Evolutionary conservation across 2,113 vertebrate genomes (phyloP).

Genomic region (Syngnathus scovelli): DNA sequence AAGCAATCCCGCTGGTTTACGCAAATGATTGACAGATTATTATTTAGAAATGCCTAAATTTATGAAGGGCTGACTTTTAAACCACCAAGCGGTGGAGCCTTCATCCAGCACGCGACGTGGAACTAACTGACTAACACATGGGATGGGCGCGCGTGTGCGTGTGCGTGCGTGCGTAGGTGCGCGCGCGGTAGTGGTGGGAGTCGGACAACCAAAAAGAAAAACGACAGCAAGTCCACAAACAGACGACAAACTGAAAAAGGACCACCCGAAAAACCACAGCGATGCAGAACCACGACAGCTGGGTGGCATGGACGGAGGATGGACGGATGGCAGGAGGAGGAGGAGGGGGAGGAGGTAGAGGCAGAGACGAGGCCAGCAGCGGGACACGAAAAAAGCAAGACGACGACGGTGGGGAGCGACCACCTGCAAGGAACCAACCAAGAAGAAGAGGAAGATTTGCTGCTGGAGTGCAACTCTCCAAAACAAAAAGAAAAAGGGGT

Average conservation of each 20-base stretch:
- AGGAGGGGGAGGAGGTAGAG: constrained; percentile 41
- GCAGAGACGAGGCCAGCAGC: constrained; percentile 41
- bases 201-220: constrained; percentile 31
- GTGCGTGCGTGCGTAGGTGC: background rate
- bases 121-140: constrained; percentile 58
- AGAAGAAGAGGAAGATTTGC: constrained; percentile 61
- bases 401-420: constrained; percentile 72
- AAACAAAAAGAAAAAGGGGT: background rate
- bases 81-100: constrained; percentile 53
- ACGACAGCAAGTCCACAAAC: constrained; percentile 45
- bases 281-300: constrained; percentile 60
- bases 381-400: constrained; percentile 29
- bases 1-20: background rate
- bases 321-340: constrained; percentile 25
- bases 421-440: constrained; percentile 75
- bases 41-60: no score
- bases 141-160: constrained; percentile 28
- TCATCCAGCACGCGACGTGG: constrained; percentile 57
- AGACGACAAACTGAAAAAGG: constrained; percentile 56
- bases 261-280: constrained; percentile 50
- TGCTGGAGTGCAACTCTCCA: constrained; percentile 74
- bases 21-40: background rate
- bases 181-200: constrained; percentile 28
- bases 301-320: background rate
- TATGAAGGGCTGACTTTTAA: constrained; percentile 23